Base-by-base conservation (phyloP, 1,140 invertebrate species). In the Branchinecta lindahli region DNA sequence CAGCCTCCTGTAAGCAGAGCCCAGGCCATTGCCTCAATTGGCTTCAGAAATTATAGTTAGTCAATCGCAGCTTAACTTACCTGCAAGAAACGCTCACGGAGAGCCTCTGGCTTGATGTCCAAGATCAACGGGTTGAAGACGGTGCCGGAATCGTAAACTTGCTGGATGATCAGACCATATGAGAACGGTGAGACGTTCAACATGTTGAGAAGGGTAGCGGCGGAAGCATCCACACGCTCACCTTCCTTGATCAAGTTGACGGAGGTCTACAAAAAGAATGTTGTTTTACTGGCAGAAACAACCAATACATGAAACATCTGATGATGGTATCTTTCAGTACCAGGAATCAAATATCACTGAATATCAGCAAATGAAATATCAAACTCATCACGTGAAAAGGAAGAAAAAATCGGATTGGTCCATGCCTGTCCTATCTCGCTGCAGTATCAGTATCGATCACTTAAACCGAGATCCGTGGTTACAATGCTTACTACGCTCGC, bases 171-270 rank as follows among this genome's bases (percentile, higher is more conserved):
- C 74, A 99, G 85, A 84, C 97, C 96, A 77, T 99, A 99, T 52
- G 94, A 95, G 83, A 99, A 99, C 46, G 97, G 97, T 80, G 94
- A 98, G 79, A 99, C 97, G 84, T 97, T 97, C 84, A 99, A 87
- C 96, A 99, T 99, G 85, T 99, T 99, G 69, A 99, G 83, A 67
- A 99, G 87, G 12, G 96, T 97, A 33, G 96, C 92, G 84, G 99
- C 97, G 47, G 94, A 97, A 79, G 94, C 91, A 77, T 96, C 96
- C 52, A 99, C 96, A 82, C 92, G 97, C 77, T 98, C 96, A 65
- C 94, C 94, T 68, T 89, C 88, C 82, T 96, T 97, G 79, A 99
- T 85, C 73, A 87, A 75, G 68, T 72, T 72, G 20, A 72, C 71
- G 66, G 71, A 69, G 33, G 71, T 69, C 71, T 72, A 52, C 52